phyloP scores from a whole-genome alignment of 1,140 invertebrate species.

The Lepidostoma basale region DNA sequence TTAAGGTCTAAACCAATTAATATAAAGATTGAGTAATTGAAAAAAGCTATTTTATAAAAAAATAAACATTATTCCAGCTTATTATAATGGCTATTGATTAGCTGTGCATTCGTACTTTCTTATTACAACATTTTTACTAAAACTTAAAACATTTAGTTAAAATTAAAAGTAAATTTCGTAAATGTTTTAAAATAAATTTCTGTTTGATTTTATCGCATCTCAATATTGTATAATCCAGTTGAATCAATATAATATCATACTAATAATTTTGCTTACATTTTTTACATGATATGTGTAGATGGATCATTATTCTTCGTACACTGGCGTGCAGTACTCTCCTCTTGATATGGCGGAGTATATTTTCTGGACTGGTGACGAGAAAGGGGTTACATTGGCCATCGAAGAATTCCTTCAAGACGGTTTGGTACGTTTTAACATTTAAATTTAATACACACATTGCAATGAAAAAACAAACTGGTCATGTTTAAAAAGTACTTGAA shows the following conservation, averaged over 20 bases:
- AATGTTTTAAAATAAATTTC: neutral
- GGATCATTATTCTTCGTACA: conserved; percentile 56
- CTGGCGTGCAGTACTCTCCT: conserved; percentile 68
- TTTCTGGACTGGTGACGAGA: conserved; percentile 78
- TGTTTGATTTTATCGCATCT: too few species aligned
- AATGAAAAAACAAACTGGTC: too few species aligned
- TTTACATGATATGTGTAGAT: conserved; percentile 48
- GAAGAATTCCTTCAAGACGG: conserved; percentile 75
- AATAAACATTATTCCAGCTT: too few species aligned
- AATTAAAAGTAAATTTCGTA: conserved; percentile 25
- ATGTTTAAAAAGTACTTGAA: too few species aligned
- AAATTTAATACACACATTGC: neutral
- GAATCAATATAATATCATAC: neutral
- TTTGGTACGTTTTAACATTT: conserved; percentile 59
- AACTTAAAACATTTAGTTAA: too few species aligned
- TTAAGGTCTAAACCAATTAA: too few species aligned
- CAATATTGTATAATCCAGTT: neutral
- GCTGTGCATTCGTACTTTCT: too few species aligned
- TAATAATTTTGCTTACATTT: neutral
- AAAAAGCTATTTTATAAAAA: too few species aligned
- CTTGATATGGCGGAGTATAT: conserved; percentile 78
- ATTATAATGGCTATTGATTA: too few species aligned
- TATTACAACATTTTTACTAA: too few species aligned
- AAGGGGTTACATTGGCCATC: conserved; percentile 72
- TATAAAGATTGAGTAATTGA: too few species aligned